phyloP scores from a whole-genome alignment of 2,888 invertebrate genomes.

The Zele albiditarsus region DNA sequence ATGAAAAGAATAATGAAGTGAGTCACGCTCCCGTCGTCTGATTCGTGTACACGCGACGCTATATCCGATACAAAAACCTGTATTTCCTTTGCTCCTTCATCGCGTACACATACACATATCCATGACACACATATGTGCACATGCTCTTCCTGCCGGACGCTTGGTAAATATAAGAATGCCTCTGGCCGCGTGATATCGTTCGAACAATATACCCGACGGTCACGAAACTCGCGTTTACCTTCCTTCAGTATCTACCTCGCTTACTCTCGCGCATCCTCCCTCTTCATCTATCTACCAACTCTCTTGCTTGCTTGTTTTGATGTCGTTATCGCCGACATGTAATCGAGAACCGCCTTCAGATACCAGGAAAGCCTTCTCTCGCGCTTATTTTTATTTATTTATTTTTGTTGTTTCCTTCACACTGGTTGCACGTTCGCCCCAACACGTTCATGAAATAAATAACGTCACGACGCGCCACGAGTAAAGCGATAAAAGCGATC shows the following conservation, averaged over 20 bases:
- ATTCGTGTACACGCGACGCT: slow-evolving; percentile 47
- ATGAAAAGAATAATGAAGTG: slow-evolving; percentile 46
- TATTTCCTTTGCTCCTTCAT: slow-evolving; percentile 46
- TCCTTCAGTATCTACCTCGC: background rate
- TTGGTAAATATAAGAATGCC: slow-evolving; percentile 17
- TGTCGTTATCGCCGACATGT: slow-evolving; percentile 38
- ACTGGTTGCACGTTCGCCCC: slow-evolving; percentile 34
- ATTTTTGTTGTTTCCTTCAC: background rate
- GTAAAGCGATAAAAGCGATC: slow-evolving; percentile 24
- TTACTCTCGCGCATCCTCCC: background rate
- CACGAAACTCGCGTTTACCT: slow-evolving; percentile 44
- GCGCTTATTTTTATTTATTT: background rate
- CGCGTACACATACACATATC: background rate
- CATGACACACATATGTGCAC: background rate
- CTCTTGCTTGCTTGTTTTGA: slow-evolving; percentile 4
- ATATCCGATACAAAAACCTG: slow-evolving; percentile 58
- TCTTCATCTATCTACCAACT: slow-evolving; percentile 29
- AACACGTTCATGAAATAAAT: slow-evolving; percentile 41
- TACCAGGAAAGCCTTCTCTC: slow-evolving; percentile 9
- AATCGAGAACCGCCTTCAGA: slow-evolving; percentile 38
- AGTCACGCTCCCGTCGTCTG: slow-evolving; percentile 51
- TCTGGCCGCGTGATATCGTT: slow-evolving; percentile 49
- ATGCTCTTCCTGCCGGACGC: slow-evolving; percentile 23
- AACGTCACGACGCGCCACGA: slow-evolving; percentile 23
- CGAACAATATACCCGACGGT: slow-evolving; percentile 49